Base-by-base conservation (phyloP, 2,113 vertebrate genomes). In the Cettia cetti region DNA sequence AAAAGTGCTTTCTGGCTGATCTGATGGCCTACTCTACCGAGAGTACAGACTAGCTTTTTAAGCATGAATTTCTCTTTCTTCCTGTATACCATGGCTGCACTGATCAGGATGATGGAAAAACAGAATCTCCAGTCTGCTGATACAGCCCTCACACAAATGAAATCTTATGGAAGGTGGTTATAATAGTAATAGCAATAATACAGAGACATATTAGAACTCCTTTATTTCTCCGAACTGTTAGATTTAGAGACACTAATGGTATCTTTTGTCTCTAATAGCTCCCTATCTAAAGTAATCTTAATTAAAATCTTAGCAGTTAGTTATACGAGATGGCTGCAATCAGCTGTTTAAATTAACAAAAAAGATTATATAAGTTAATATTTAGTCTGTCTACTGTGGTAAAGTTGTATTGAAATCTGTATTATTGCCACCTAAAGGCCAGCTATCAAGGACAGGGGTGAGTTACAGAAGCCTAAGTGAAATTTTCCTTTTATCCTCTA, bases 1-100 rank as follows among this genome's bases (percentile, higher is more conserved):
- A 78, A 89, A 91, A 93, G 79, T 75, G 47, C 23, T 86, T 93
- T 90, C 79, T 68, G 69, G 40, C 10, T 93, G 83, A 86, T 88
- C 64, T 69, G 72, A 79, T 64, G 72, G 44, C 68, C 60, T 83
- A 10, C 52, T 53, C 61, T 83, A 27, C 72, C 22, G n/a, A 70
- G 69, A 71, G 31, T 64, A 42, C n/a, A 76, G 50, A 30, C 30
- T 72, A 37, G 21, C 65, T 75, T 82, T 81, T 64, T 61, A 76
- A 84, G n/a, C 49, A 85, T 23, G 15, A 53, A 53, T 79, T 79
- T 45, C 21, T 84, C 59, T 77, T 92, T 89, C 33, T 89, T 79
- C 49, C 47, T 59, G 7, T 59, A n/a, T 30, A 21, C 22, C 28
- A 22, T 77, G 47, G 59, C 72, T 57, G 23, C 78, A 39, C 47